Conservation (phyloP, 2,797 vertebrate genomes). For the Clarias fuscus region DNA sequence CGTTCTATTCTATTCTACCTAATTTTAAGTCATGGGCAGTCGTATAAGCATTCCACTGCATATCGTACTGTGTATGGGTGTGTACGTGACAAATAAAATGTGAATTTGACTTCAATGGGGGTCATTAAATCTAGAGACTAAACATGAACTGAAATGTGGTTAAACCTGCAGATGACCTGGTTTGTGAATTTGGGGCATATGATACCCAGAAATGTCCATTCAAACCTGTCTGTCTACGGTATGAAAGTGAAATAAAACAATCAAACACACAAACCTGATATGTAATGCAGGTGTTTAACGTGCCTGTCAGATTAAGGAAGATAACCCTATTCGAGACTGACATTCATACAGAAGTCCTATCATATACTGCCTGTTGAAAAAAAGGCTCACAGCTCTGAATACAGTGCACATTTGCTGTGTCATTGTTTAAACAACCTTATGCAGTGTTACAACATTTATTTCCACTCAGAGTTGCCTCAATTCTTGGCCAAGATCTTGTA, state of each 20-base stretch:
- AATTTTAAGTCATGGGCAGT: too few species aligned
- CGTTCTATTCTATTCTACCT: too few species aligned
- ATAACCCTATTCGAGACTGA: background rate
- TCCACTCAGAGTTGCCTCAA: too few species aligned
- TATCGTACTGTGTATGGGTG: too few species aligned
- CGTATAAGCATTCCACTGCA: too few species aligned
- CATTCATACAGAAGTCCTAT: background rate
- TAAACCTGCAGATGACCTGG: background rate
- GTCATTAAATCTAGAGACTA: background rate
- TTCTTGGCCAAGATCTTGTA: too few species aligned
- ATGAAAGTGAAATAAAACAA: background rate
- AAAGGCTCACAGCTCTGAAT: too few species aligned
- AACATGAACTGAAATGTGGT: background rate
- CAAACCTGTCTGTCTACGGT: background rate
- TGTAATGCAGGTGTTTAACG: background rate
- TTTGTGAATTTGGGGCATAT: background rate
- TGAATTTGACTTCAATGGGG: too few species aligned
- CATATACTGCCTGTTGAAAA: background rate
- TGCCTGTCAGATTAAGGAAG: background rate
- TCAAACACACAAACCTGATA: background rate
- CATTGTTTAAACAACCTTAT: too few species aligned
- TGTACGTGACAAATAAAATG: too few species aligned
- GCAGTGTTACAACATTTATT: too few species aligned
- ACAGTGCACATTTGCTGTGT: too few species aligned
- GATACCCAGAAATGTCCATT: background rate